Evolutionary conservation across 2,113 vertebrate species (phyloP), one percentile per base, ranked within the genome.

Genomic region (Origma solitaria): DNA sequence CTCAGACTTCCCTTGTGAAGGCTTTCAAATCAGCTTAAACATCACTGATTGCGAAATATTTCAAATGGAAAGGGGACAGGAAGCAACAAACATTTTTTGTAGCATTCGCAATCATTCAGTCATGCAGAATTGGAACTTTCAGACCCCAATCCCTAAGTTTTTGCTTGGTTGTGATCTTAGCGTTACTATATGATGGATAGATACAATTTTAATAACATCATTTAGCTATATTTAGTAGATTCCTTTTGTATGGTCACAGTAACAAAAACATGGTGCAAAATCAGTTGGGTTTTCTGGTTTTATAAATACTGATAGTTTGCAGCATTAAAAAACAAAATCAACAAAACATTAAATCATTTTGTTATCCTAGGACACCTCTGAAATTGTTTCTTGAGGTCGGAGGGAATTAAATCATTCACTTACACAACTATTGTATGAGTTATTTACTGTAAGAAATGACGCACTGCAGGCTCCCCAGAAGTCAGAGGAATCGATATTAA

Each of bases 301-400:
- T 94, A 97, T 97, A 97, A 98, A 98, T 98, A 98, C 98, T 98
- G 98, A 97, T 93, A 88, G 94, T 96, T 94, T 98, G 97, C 97
- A 97, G 97, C 98, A 98, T 96, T 96, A 95, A 97, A 92, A 95
- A 98, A 97, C 54, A 96, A 94, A 97, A 97, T 90, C 92, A 92
- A 95, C 64, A 95, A 80, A 93, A 97, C 95, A 96, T 71, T 5
- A 85, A 69, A 78, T 94, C 7, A 50, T 71, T 86, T 71, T 62
- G 72, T 95, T 97, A 97, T 89, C 88, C 56, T 37, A 95, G 86
- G 90, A 95, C 70, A 93, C 24, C 94, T 96, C 90, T 18, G 82
- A 80, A 92, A 73, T 80, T 73, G 70, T 81, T 92, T 87, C 95
- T 83, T 62, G 90, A 97, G 91, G 84, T 75, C 6, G 4, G 89